phyloP scores from a whole-genome alignment of 92 coral and sea anemone species.

The Chrysogorgia sp. region DNA sequence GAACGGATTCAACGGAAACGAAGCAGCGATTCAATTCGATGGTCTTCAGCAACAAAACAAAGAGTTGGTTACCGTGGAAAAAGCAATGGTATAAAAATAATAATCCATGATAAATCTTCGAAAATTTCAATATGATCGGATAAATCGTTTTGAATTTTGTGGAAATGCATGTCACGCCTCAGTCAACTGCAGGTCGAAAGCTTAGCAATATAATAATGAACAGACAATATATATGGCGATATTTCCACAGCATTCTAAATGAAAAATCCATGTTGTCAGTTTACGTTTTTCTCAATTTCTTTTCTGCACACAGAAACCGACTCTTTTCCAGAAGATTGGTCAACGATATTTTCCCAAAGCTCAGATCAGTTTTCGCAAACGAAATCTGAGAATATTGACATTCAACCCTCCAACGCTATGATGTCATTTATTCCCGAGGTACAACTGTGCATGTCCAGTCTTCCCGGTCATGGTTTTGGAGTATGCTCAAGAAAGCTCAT shows the following conservation, averaged over 20 bases:
- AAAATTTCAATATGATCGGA: too few relatives aligned
- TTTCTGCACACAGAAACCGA: background rate
- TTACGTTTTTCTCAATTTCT: background rate
- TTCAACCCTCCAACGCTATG: constrained; percentile 20
- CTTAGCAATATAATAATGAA: too few relatives aligned
- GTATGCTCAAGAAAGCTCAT: constrained; percentile 17
- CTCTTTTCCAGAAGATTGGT: background rate
- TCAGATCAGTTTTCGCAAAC: background rate
- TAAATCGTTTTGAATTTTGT: too few relatives aligned
- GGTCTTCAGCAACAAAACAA: background rate
- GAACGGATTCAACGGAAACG: constrained; percentile 29
- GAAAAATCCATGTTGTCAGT: background rate
- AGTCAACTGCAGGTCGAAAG: too few relatives aligned
- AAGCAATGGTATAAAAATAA: background rate
- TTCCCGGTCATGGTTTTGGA: constrained; percentile 15
- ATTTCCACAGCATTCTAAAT: background rate
- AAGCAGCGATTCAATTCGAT: background rate
- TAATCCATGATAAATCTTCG: background rate
- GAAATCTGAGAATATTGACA: constrained; percentile 8
- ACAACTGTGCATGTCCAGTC: constrained; percentile 34
- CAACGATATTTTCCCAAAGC: background rate
- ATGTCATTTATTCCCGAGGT: constrained; percentile 36
- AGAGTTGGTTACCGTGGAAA: constrained; percentile 10
- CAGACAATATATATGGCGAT: too few relatives aligned
- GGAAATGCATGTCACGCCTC: too few relatives aligned